phyloP scores from a whole-genome alignment of 2,797 vertebrate species.

The Malurus leucopterus region DNA sequence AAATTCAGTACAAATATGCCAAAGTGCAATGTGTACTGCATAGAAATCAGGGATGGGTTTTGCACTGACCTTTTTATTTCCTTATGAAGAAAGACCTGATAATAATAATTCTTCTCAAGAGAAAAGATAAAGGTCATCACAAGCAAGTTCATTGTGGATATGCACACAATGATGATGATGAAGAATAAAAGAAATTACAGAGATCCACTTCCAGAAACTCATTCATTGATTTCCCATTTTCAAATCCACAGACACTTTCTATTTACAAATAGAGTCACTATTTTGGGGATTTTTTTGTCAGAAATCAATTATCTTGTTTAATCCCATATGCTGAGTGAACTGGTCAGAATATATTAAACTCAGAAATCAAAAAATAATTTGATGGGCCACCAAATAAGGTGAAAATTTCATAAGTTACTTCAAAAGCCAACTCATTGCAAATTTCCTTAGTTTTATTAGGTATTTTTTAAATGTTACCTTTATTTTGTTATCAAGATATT shows the following conservation, averaged over 20 bases:
- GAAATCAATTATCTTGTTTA: background rate
- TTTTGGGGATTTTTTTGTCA: background rate
- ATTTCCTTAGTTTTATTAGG: background rate
- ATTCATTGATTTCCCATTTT: background rate
- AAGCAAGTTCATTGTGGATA: slow-evolving; percentile 1
- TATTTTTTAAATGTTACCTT: background rate
- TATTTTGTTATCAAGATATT: background rate
- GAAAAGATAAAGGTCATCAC: slow-evolving; percentile 51
- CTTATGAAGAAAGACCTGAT: slow-evolving; percentile 13
- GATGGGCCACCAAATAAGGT: background rate
- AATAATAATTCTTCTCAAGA: slow-evolving; percentile 47
- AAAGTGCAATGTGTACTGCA: background rate
- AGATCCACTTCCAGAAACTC: background rate
- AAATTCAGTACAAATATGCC: slow-evolving; percentile 11
- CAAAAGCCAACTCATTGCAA: background rate
- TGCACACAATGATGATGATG: slow-evolving; percentile 12
- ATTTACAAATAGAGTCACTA: background rate
- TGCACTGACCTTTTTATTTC: slow-evolving; percentile 48
- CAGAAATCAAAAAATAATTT: background rate
- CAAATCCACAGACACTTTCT: background rate
- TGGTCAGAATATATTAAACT: background rate
- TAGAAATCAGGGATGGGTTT: slow-evolving; percentile 11
- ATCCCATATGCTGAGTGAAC: background rate
- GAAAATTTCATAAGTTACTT: background rate
- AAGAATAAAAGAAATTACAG: slow-evolving; percentile 3